Evolutionary conservation across 2,113 vertebrate species (phyloP).

Genomic region (Paramormyrops kingsleyae): DNA sequence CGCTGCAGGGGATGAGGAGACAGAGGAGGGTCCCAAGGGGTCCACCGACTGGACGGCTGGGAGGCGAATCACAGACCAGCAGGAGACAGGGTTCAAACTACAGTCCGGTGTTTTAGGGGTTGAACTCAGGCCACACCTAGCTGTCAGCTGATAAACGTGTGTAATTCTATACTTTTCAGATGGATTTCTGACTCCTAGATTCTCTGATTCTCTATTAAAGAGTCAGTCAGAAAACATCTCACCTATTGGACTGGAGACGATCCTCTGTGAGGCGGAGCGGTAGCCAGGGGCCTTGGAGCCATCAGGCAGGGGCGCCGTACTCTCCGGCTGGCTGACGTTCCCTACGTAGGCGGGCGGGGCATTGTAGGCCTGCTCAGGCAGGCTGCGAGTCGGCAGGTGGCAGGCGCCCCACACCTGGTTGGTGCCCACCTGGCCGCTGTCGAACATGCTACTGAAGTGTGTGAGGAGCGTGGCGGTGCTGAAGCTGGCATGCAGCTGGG

Average conservation of each 20-base stretch:
- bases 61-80: background rate
- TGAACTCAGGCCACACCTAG: background rate
- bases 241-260: slow-evolving; percentile 89
- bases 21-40: slow-evolving; percentile 60
- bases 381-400: slow-evolving; percentile 76
- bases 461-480: slow-evolving; percentile 87
- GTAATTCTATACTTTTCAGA: background rate
- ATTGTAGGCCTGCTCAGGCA: slow-evolving; percentile 80
- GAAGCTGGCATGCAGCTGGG: slow-evolving; percentile 81
- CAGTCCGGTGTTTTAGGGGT: background rate
- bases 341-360: slow-evolving; percentile 77
- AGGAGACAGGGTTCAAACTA: background rate
- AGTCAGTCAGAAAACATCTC: slow-evolving; percentile 31
- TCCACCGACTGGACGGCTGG: slow-evolving; percentile 74
- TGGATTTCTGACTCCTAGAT: background rate
- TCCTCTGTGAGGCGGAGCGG: slow-evolving; percentile 81
- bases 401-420: slow-evolving; percentile 93
- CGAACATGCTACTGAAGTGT: slow-evolving; percentile 95
- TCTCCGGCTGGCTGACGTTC: slow-evolving; percentile 87
- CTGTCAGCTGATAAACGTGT: background rate
- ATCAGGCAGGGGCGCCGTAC: slow-evolving; percentile 76
- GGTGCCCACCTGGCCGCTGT: slow-evolving; percentile 84
- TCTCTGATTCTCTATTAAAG: background rate
- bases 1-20: slow-evolving; percentile 66
- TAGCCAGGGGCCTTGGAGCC: slow-evolving; percentile 94